Evolutionary conservation across 2,113 vertebrate species (phyloP).

Genomic region (Lontra canadensis): DNA sequence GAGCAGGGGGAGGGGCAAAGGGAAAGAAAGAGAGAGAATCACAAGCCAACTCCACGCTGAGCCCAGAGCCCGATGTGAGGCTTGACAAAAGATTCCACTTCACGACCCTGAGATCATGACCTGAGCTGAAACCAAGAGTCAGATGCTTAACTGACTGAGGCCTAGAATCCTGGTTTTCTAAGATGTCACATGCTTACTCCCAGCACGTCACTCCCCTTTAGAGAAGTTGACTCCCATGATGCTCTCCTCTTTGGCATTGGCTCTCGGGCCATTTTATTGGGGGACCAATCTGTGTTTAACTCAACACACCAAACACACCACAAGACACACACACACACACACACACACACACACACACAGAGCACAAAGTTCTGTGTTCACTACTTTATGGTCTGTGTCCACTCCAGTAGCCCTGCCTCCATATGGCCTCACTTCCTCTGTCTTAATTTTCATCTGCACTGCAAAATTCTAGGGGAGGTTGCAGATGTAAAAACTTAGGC

Average conservation of each 20-base stretch:
- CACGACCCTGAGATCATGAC: neutral
- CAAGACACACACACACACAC: neutral
- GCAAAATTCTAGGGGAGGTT: constrained; percentile 21
- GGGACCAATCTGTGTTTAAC: neutral
- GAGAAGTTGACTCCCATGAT: neutral
- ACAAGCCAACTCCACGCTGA: neutral
- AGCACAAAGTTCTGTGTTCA: neutral
- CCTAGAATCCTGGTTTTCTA: neutral
- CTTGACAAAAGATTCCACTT: neutral
- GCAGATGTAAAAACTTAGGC: constrained; percentile 75
- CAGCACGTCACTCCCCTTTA: neutral
- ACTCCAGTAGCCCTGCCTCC: neutral
- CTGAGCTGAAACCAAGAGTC: neutral
- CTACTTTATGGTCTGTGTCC: neutral
- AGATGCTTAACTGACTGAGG: neutral
- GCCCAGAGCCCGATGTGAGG: fast-evolving
- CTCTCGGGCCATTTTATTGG: neutral
- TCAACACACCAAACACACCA: neutral
- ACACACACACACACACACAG: neutral
- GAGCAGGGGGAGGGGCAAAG: neutral
- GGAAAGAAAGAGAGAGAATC: neutral
- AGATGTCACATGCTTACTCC: neutral
- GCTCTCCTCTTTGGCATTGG: neutral
- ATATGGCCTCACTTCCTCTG: neutral
- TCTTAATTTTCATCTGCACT: neutral